These are phyloP conservation scores for Cheirogaleus major DNA, from an alignment of 2,797 vertebrate genomes.

Conservation along the genomic window DNA sequence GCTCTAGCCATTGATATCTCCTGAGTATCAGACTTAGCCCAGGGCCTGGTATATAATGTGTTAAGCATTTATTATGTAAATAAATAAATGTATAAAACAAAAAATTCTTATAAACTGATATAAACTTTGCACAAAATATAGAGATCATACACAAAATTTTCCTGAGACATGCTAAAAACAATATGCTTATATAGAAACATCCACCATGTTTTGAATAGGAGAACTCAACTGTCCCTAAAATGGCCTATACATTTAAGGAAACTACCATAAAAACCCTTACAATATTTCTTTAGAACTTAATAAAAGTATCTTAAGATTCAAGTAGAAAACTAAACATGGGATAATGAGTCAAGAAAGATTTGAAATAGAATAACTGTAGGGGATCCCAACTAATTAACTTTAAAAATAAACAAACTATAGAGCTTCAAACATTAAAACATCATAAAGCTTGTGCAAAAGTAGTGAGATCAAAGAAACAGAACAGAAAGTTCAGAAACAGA, in stretches of 20 bases:
- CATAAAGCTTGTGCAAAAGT: neutral
- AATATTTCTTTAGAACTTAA: neutral
- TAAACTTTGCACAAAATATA: neutral
- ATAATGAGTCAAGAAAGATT: neutral
- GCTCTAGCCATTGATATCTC: neutral
- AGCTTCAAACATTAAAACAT: neutral
- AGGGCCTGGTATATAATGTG: neutral
- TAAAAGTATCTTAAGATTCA: neutral
- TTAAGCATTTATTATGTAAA: neutral
- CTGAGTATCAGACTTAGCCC: neutral
- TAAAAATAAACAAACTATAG: slow-evolving; percentile 1
- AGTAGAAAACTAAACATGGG: neutral
- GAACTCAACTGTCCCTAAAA: neutral
- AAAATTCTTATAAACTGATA: neutral
- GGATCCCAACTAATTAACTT: neutral
- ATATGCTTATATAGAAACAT: neutral
- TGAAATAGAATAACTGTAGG: neutral
- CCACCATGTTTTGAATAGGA: neutral
- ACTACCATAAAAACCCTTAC: neutral
- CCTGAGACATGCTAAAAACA: neutral
- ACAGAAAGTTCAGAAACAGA: neutral
- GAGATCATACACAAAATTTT: neutral
- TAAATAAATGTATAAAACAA: neutral
- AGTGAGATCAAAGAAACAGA: neutral
- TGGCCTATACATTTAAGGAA: neutral